A percentile compares a stretch with the other conserved stretches of the same genome.
Evolutionary conservation across 2,888 invertebrate genomes (phyloP).

Genomic region (Geophilus truncorum): DNA sequence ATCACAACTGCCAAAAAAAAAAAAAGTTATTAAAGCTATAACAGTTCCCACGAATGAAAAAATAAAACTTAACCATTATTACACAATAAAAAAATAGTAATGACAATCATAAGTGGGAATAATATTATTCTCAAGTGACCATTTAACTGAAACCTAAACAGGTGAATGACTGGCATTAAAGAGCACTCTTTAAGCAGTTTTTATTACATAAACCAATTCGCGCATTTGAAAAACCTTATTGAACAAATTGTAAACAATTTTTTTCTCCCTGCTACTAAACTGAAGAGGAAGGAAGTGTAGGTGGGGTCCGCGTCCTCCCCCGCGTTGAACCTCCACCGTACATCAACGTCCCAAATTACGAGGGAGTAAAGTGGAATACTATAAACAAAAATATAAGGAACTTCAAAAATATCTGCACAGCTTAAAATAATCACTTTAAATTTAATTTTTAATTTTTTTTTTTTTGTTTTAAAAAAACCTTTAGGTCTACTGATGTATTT

Average conservation of each 20-base stretch:
- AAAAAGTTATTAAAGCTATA: no score
- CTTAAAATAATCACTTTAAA: no score
- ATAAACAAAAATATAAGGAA: neutral
- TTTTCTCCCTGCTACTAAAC: neutral
- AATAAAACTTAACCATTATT: neutral
- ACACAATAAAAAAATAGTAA: neutral
- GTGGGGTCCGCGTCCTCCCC: constrained; percentile 25
- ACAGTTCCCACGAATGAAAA: neutral
- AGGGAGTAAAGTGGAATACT: neutral
- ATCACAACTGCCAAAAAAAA: no score
- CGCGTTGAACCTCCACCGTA: constrained; percentile 6
- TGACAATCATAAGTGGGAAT: neutral
- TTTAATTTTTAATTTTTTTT: no score
- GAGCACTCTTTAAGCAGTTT: neutral
- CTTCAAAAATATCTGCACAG: neutral
- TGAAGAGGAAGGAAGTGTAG: neutral
- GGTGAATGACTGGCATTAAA: neutral
- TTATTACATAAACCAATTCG: neutral
- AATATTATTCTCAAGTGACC: constrained; percentile 12
- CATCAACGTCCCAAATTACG: constrained; percentile 6
- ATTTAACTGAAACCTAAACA: neutral
- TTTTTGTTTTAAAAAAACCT: neutral
- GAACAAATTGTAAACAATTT: constrained; percentile 5
- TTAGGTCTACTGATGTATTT: neutral
- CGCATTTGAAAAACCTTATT: neutral